phyloP scores from a whole-genome alignment of 2,113 vertebrate genomes.

The Sterna hirundo region DNA sequence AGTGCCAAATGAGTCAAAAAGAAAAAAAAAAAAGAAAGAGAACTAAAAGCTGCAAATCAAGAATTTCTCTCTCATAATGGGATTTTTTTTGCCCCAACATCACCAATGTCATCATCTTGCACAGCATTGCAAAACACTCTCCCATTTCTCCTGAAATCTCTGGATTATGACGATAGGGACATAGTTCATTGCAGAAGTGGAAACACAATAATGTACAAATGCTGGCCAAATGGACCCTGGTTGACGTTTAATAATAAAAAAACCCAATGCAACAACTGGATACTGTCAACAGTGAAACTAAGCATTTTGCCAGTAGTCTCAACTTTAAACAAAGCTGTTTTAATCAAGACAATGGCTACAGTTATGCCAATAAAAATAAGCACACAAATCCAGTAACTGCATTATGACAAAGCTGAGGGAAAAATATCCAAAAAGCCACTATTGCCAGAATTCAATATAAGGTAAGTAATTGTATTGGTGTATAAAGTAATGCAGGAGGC shows the following conservation, averaged over 20 bases:
- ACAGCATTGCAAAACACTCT: background rate
- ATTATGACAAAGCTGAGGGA: background rate
- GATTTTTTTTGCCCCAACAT: background rate
- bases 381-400: background rate
- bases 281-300: background rate
- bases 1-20: background rate
- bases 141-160: background rate
- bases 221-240: background rate
- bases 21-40: background rate
- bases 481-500: background rate
- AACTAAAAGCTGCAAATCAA: background rate
- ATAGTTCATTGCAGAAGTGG: background rate
- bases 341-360: conserved; percentile 22
- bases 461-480: background rate
- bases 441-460: background rate
- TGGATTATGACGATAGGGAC: background rate
- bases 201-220: background rate
- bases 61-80: background rate
- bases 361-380: conserved; percentile 22
- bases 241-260: background rate
- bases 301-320: conserved; percentile 19
- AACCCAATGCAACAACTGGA: background rate
- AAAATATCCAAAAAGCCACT: background rate
- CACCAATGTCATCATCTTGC: background rate
- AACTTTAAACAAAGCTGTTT: conserved; percentile 39